Evolutionary conservation across 1,140 invertebrate species (phyloP), one percentile per base, ranked within the genome.

Genomic region (Drosophila tsacasi): DNA sequence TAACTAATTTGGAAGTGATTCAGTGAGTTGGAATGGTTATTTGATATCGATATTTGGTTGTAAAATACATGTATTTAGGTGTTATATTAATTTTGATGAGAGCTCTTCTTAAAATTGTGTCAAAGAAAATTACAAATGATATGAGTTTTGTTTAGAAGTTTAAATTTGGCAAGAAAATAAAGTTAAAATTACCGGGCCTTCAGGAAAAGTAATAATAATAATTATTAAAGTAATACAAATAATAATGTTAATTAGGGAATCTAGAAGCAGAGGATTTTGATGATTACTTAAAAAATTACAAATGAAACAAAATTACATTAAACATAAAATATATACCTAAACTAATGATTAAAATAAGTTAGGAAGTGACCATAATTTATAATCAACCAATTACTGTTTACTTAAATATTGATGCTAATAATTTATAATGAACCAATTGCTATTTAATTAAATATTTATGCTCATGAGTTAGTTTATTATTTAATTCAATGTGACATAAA

Each of bases 21-120:
- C 54, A 39, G 6, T 58, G 25, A 52, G n/a, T 23, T 40, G 2
- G 25, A 59, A 60, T n/a, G 19, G 27, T 32, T 39, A 58, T 5
- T 37, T 25, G 0, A 10, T 39, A 30, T 21, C 15, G 15, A 57
- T 35, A 15, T 60, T 42, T 42, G 10, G 9, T 25, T 17, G 37
- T 13, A 63, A 63, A 54, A 19, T 9, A 15, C 25, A 27, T 23
- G 8, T n/a, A 39, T 17, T 58, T 17, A 17, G 21, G 40, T 25
- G 39, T 32, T 40, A 1, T 5, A 39, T 17, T 23, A 3, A 32
- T 35, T 27, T 17, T 1, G 13, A n/a, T 19, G 5, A 7, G 0
- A 35, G 3, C 3, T 21, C 6, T 13, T 19, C 1, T 3, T 3
- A 0, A 12, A 49, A 5, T 27, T n/a, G 10, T 27, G 27, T 27